Base-by-base conservation (phyloP, 2,797 vertebrate species). In the Enteromius thamalakanensis region DNA sequence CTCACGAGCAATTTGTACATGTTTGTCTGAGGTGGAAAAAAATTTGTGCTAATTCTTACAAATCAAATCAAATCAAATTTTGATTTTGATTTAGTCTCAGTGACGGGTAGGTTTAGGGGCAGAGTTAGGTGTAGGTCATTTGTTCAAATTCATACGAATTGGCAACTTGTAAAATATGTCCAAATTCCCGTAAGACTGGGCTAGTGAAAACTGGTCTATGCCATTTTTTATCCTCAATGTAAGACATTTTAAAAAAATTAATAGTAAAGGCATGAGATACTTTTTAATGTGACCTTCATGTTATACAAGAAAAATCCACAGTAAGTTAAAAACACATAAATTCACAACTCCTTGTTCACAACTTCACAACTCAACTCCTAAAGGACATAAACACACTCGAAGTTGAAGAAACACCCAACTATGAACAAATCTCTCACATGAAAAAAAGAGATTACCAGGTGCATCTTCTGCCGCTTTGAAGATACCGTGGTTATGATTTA, bases 391-490 rank as follows among this genome's bases (percentile, higher is more conserved):
- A 49, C 21, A 47, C 17, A 21, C 42, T 26, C 3, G 0, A 37
- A 74, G 23, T 29, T 74, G 21, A 37, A 58, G 47, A 58, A 40
- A 76, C 55, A 45, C 15, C 0, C 40, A 55, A 40, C 76, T 34
- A 65, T 67, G 9, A 76, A 26, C 45, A 75, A 75, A 74, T 40
- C n/a, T 76, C 71, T 29, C 17, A 8, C 32, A 26, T 11, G 1
- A 60, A 64, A 74, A 47, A 71, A 69, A 69, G 10, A 60, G 21
- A 40, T 51, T 53, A 17, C 60, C 49, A 32, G 21, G 19, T 75
- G 32, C 34, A 55, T 71, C 49, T 85, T 83, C 62, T 83, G 19
- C 58, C 42, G 58, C 21, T 58, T 70, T 69, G 42, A 80, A 84
- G 40, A 82, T n/a, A 34, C 26, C 6, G 37, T 69, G 64, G 34